Percentiles rank a stretch among this genome's conserved stretches.
These are phyloP conservation scores for Corythoichthys haematopterus DNA, from an alignment of 2,113 vertebrate genomes.

Conservation along the genomic window DNA sequence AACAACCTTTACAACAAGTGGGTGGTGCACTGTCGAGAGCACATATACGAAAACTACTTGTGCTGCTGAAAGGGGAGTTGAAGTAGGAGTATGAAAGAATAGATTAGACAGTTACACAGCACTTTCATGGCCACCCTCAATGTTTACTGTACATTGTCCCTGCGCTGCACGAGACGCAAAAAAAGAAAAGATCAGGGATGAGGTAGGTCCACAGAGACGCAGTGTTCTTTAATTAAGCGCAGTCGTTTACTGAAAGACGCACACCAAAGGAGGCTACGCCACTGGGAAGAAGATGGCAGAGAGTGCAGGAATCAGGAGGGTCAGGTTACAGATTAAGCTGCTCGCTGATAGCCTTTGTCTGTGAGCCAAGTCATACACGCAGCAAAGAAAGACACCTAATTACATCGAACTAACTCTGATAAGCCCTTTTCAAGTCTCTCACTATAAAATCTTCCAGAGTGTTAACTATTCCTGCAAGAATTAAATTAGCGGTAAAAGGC, in stretches of 20 bases:
- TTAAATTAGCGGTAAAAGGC: background rate
- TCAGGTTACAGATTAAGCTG: slow-evolving; percentile 56
- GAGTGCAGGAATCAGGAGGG: slow-evolving; percentile 20
- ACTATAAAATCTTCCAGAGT: background rate
- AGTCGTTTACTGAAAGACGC: slow-evolving; percentile 43
- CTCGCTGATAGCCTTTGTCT: slow-evolving; percentile 29
- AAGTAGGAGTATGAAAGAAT: slow-evolving; percentile 24
- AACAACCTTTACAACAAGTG: slow-evolving; percentile 24
- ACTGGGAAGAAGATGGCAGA: slow-evolving; percentile 24
- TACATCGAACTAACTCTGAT: background rate
- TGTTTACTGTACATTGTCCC: slow-evolving; percentile 35
- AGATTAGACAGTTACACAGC: slow-evolving; percentile 39
- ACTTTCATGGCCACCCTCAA: background rate
- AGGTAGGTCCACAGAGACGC: slow-evolving; percentile 59
- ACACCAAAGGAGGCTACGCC: slow-evolving; percentile 41
- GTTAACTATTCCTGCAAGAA: background rate
- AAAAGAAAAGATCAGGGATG: slow-evolving; percentile 49
- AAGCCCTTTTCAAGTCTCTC: background rate
- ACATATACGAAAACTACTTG: slow-evolving; percentile 38
- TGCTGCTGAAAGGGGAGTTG: slow-evolving; percentile 5
- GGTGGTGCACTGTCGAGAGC: slow-evolving; percentile 25
- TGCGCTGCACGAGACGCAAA: slow-evolving; percentile 27
- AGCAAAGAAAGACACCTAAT: slow-evolving; percentile 2
- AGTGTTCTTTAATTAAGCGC: slow-evolving; percentile 67
- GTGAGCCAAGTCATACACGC: background rate